Evolutionary conservation across 2,888 invertebrate genomes (phyloP).

Genomic region (Drosophila mimetica): DNA sequence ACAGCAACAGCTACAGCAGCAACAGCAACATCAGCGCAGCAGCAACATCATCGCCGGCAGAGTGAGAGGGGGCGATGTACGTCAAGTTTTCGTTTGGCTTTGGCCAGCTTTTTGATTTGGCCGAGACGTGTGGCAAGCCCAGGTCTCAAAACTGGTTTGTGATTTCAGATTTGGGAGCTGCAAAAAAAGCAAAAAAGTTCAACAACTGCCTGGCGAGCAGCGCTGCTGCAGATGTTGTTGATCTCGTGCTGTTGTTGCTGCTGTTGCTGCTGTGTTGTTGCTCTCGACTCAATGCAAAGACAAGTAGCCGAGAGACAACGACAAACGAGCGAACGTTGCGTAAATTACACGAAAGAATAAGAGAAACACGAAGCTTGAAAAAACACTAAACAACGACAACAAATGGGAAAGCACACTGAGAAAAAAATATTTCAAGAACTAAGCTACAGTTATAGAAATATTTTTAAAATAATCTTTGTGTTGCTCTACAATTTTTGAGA

Average conservation of each 20-base stretch:
- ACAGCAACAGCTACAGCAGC: slow-evolving; percentile 23
- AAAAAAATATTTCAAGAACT: too few species aligned
- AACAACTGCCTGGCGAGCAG: slow-evolving; percentile 55
- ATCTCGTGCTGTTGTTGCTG: slow-evolving; percentile 54
- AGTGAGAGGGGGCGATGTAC: slow-evolving; percentile 32
- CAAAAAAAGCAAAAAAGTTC: slow-evolving; percentile 65
- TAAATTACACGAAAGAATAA: slow-evolving; percentile 66
- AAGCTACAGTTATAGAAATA: too few species aligned
- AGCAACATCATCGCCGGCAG: slow-evolving; percentile 14
- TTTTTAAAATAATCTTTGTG: too few species aligned
- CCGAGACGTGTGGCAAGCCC: slow-evolving; percentile 74
- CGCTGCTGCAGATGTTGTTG: slow-evolving; percentile 67
- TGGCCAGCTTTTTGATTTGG: slow-evolving; percentile 75
- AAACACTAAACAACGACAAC: slow-evolving; percentile 29
- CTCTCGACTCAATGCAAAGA: slow-evolving; percentile 52
- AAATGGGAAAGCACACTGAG: slow-evolving; percentile 10
- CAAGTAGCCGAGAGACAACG: slow-evolving; percentile 69
- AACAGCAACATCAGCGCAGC: slow-evolving; percentile 19
- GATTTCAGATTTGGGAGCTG: slow-evolving; percentile 72
- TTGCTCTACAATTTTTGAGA: too few species aligned
- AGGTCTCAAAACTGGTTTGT: slow-evolving; percentile 66
- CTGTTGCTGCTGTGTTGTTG: slow-evolving; percentile 9
- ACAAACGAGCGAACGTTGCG: slow-evolving; percentile 73
- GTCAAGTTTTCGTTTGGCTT: slow-evolving; percentile 65
- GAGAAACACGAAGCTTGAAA: slow-evolving; percentile 24